Base-by-base conservation (phyloP, 2,797 vertebrate genomes). In the Gallirallus australis region DNA sequence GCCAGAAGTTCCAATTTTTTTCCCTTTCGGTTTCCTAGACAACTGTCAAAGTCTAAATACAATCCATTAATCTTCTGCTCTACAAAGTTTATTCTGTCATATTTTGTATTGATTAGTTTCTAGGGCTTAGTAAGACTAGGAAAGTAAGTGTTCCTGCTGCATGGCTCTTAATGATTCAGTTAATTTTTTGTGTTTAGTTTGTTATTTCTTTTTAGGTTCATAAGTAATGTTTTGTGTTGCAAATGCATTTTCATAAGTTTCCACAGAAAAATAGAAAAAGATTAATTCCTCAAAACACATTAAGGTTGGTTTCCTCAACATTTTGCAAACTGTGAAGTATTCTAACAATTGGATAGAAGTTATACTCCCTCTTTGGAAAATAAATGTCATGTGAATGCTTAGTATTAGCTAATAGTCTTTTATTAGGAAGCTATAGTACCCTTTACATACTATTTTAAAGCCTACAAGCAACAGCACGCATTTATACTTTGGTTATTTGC, bases 41-140 rank as follows among this genome's bases (percentile, higher is more conserved):
- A 91, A 95, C 90, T 81, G 70, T 82, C 77, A 35, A 66, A 93
- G 75, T 94, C 72, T 81, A 93, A 96, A 91, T 89, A 40, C 69
- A 92, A 70, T 80, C 80, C 69, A 95, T 95, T 92, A 86, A 82
- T 95, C 89, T 93, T 89, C 35, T 84, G 50, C 40, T 91, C 39
- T 27, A 63, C 1, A 13, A 77, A 92, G 69, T 90, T 79, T 83
- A 68, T 85, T 96, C 73, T 86, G 83, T 72, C 65, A 47, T 79
- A 66, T 91, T 90, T 93, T 86, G 50, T 85, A 92, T 86, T 91
- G 93, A 92, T 91, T 95, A 30, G 23, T 76, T 95, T 61, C 61
- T 84, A 48, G 4, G 33, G 35, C 53, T 68, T 47, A 88, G 27
- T 70, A 79, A 70, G 72, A 47, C n/a, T 54, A 31, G 30, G 50